phyloP scores from a whole-genome alignment of 2,113 vertebrate species.

The Saimiri boliviensis region DNA sequence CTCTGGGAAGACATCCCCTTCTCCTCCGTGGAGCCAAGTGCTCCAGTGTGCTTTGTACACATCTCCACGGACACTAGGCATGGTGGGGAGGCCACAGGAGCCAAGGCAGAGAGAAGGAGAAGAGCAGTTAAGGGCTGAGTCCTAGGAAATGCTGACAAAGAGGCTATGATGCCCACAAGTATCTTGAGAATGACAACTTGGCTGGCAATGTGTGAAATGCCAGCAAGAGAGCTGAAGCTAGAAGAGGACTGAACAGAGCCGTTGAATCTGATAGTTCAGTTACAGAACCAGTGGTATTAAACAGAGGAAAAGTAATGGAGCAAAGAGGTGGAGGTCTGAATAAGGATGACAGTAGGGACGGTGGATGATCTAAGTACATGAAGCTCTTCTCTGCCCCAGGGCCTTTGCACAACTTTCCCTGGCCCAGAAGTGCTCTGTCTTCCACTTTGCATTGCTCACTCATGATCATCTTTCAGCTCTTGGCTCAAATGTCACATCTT shows the following conservation, averaged over 20 bases:
- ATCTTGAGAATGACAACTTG: background rate
- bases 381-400: background rate
- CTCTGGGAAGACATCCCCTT: background rate
- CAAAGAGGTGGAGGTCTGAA: background rate
- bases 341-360: fast-evolving
- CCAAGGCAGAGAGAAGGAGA: background rate
- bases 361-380: background rate
- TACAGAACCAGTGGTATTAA: background rate
- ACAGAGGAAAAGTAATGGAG: background rate
- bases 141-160: background rate
- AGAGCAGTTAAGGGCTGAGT: background rate
- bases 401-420: background rate
- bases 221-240: background rate
- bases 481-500: background rate
- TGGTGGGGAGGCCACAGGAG: background rate
- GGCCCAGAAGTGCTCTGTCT: background rate
- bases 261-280: no score
- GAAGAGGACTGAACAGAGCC: background rate
- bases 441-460: background rate
- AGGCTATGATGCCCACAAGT: background rate
- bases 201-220: background rate
- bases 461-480: background rate
- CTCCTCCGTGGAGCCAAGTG: background rate
- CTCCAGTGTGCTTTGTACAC: background rate
- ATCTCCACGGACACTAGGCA: background rate